Conservation (phyloP, 2,888 invertebrate genomes). For the Eupsilia transversa region DNA sequence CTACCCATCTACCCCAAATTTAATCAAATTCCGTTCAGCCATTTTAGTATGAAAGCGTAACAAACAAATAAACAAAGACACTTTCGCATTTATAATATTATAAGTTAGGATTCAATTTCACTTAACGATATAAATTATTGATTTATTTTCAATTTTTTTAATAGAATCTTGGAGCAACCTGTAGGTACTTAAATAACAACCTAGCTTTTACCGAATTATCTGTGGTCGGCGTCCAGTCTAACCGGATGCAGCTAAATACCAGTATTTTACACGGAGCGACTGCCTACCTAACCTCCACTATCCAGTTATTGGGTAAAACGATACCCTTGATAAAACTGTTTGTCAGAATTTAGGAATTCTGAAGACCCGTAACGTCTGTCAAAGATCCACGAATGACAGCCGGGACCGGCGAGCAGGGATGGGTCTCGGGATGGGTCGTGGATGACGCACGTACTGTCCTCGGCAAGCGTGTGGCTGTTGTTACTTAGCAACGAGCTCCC, state of each 20-base stretch:
- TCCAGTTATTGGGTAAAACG: neutral
- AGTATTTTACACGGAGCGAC: neutral
- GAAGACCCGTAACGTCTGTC: neutral
- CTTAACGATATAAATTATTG: too few relatives aligned
- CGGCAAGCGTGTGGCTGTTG: neutral
- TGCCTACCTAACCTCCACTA: neutral
- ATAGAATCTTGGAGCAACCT: too few relatives aligned
- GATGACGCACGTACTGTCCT: too few relatives aligned
- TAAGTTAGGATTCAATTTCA: too few relatives aligned
- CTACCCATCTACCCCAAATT: too few relatives aligned
- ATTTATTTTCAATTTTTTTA: too few relatives aligned
- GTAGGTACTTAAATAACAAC: too few relatives aligned
- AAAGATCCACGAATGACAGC: neutral
- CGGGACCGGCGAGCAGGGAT: neutral
- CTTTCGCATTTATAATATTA: too few relatives aligned
- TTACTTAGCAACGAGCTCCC: neutral
- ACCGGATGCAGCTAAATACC: neutral
- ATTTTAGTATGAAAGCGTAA: too few relatives aligned
- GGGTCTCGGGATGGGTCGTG: neutral
- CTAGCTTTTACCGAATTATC: neutral
- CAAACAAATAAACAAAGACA: too few relatives aligned
- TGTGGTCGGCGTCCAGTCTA: neutral
- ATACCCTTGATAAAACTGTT: neutral
- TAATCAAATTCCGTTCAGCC: too few relatives aligned
- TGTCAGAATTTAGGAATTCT: neutral